A percentile compares a stretch with the other conserved stretches of the same genome.
These are phyloP conservation scores for Stenichneumon culpator DNA, from an alignment of 2,888 invertebrate genomes.

Conservation along the genomic window DNA sequence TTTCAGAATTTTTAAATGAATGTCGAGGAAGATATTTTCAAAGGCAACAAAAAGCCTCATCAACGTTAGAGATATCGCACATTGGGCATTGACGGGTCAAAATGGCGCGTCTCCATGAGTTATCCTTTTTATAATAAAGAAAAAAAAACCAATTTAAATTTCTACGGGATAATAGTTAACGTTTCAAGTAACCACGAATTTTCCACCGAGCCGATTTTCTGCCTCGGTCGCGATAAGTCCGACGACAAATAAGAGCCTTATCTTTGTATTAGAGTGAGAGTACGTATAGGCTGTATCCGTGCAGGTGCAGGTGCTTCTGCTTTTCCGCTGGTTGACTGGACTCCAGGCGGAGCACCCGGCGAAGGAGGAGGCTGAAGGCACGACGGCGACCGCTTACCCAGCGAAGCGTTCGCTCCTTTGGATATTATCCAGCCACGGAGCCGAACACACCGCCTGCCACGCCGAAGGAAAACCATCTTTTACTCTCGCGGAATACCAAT, in stretches of 20 bases:
- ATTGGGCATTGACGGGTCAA: no score
- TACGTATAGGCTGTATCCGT: constrained; percentile 38
- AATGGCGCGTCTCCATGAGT: no score
- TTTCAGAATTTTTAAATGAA: no score
- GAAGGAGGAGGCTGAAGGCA: constrained; percentile 62
- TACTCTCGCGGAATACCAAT: constrained; percentile 80
- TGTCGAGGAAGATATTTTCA: no score
- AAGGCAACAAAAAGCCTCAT: no score
- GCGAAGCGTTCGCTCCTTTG: constrained; percentile 72
- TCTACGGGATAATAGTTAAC: constrained; percentile 28
- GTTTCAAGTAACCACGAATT: constrained; percentile 21
- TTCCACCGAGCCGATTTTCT: constrained; percentile 58
- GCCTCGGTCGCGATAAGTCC: constrained; percentile 67
- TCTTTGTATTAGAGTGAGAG: constrained; percentile 64
- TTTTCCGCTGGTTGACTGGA: constrained; percentile 62
- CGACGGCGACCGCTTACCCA: constrained; percentile 63
- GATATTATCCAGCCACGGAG: constrained; percentile 77
- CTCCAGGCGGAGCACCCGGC: constrained; percentile 34
- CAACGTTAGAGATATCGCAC: no score
- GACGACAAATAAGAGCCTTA: constrained; percentile 75
- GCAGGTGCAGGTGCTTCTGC: constrained; percentile 53
- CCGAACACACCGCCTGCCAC: constrained; percentile 44
- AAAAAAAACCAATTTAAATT: no score
- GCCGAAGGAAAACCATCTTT: constrained; percentile 79
- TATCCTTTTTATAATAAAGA: no score